Percentiles rank a stretch among this genome's conserved stretches.
These are phyloP conservation scores for Aleiodes alternator DNA, from an alignment of 2,888 invertebrate species.

Conservation along the genomic window DNA sequence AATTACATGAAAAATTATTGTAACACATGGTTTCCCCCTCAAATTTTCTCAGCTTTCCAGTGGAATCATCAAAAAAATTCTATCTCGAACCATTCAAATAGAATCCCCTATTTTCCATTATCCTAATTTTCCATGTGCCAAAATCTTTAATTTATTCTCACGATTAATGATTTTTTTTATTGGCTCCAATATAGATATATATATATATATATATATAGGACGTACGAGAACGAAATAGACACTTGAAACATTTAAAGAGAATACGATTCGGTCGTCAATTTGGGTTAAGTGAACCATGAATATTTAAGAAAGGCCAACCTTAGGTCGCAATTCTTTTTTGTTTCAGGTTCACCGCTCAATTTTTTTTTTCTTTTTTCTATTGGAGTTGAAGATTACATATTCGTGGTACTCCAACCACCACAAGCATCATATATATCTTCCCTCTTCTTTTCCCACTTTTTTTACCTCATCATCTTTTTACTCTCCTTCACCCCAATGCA, in stretches of 20 bases:
- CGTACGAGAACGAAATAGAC: not conserved
- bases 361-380: not conserved
- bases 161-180: constrained; percentile 1
- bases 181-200: not conserved
- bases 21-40: too few relatives aligned
- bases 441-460: not conserved
- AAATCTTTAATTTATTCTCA: too few relatives aligned
- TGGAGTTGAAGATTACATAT: constrained; percentile 31
- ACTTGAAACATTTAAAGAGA: constrained; percentile 34
- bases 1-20: too few relatives aligned
- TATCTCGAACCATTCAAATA: too few relatives aligned
- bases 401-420: not conserved
- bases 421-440: not conserved
- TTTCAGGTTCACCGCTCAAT: not conserved
- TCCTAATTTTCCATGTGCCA: too few relatives aligned
- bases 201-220: too few relatives aligned
- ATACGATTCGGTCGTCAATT: constrained; percentile 35
- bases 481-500: too few relatives aligned
- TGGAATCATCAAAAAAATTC: too few relatives aligned
- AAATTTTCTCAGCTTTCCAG: too few relatives aligned
- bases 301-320: constrained; percentile 40
- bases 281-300: constrained; percentile 46
- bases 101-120: too few relatives aligned
- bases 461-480: too few relatives aligned
- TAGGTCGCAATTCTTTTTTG: constrained; percentile 27